Percentiles rank a stretch among this genome's conserved stretches.
These are phyloP conservation scores for Knipowitschia caucasica DNA, from an alignment of 2,797 vertebrate species.

Conservation along the genomic window DNA sequence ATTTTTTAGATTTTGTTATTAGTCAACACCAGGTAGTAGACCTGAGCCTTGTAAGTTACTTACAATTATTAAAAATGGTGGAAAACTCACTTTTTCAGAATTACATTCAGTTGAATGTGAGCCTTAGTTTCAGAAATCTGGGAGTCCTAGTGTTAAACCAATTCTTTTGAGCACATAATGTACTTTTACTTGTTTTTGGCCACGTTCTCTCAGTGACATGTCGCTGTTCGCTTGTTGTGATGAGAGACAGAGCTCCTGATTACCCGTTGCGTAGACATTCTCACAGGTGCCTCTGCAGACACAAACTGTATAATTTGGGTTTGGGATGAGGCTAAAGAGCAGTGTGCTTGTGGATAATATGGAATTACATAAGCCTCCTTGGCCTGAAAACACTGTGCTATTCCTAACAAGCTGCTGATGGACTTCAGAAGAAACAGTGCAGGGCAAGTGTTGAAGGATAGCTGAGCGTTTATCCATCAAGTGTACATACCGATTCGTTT, in stretches of 20 bases:
- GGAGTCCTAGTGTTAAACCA: too few species aligned
- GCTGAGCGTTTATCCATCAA: conserved; percentile 2
- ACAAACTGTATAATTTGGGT: conserved; percentile 7
- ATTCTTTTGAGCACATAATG: too few species aligned
- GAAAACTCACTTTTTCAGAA: too few species aligned
- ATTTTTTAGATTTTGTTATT: too few species aligned
- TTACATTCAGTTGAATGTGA: too few species aligned
- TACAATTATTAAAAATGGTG: too few species aligned
- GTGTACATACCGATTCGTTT: background rate
- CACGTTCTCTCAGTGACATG: too few species aligned
- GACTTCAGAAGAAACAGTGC: conserved; percentile 2
- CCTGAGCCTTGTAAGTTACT: too few species aligned
- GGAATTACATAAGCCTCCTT: conserved; percentile 1
- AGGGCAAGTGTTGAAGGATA: conserved; percentile 6
- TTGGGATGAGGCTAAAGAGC: conserved; percentile 2
- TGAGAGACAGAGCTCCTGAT: conserved; percentile 6
- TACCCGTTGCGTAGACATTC: conserved; percentile 4
- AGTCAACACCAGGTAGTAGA: too few species aligned
- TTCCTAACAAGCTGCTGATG: conserved; percentile 5
- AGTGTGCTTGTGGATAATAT: background rate
- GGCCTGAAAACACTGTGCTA: conserved; percentile 4
- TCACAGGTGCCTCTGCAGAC: conserved; percentile 4
- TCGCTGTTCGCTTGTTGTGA: conserved; percentile 1
- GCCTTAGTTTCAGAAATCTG: too few species aligned
- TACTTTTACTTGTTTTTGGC: too few species aligned